These are phyloP conservation scores for Alouatta caraya DNA, from an alignment of 2,797 vertebrate genomes.

Conservation along the genomic window DNA sequence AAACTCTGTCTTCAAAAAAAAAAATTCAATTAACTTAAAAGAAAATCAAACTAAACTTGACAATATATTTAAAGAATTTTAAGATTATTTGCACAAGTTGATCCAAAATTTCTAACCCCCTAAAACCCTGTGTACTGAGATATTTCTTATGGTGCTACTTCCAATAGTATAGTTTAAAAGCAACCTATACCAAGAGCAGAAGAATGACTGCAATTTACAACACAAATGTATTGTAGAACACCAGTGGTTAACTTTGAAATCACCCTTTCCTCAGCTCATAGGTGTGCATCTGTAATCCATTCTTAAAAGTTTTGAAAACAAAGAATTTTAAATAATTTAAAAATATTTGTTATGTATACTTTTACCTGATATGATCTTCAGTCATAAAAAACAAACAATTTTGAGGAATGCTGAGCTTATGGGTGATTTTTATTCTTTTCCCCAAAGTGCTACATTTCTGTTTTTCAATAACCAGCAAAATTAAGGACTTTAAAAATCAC, in stretches of 20 bases:
- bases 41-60: neutral
- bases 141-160: neutral
- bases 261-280: neutral
- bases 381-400: constrained; percentile 21
- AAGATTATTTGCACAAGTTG: neutral
- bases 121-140: neutral
- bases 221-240: neutral
- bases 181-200: neutral
- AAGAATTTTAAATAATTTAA: neutral
- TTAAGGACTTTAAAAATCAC: constrained; percentile 10
- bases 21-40: constrained; percentile 19
- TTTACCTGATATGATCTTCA: neutral
- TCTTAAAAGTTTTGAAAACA: neutral
- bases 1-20: neutral
- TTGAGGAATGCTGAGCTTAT: neutral
- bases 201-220: neutral
- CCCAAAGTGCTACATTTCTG: neutral
- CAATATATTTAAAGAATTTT: constrained; percentile 36
- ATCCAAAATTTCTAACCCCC: neutral
- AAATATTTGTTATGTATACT: neutral
- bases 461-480: neutral
- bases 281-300: neutral
- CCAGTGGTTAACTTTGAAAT: neutral
- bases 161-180: neutral
- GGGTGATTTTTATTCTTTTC: constrained; percentile 28